These are phyloP conservation scores for Eristalinus aeneus DNA, from an alignment of 2,888 invertebrate species.

Conservation along the genomic window DNA sequence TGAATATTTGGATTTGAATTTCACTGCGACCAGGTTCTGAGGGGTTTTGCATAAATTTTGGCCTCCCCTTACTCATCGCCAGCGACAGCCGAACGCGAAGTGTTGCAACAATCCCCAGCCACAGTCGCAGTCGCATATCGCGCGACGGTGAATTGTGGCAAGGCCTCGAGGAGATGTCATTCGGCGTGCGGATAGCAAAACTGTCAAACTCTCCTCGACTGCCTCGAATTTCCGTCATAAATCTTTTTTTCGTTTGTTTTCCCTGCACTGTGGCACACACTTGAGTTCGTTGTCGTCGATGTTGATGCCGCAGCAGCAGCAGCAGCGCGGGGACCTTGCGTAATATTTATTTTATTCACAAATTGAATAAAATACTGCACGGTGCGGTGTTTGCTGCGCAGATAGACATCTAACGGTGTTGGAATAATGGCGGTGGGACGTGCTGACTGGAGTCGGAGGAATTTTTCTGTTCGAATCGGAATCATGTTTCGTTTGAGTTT, in stretches of 20 bases:
- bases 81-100: not conserved
- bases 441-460: not conserved
- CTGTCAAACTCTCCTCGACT: slow-evolving; percentile 48
- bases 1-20: slow-evolving; percentile 56
- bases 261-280: not conserved
- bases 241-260: slow-evolving; percentile 32
- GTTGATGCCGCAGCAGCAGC: not conserved
- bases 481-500: slow-evolving; percentile 62
- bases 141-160: slow-evolving; percentile 7
- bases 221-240: slow-evolving; percentile 45
- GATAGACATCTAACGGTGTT: slow-evolving; percentile 38
- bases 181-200: slow-evolving; percentile 57
- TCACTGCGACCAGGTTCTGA: slow-evolving; percentile 34
- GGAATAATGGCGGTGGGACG: slow-evolving; percentile 7
- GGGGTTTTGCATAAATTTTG: slow-evolving; percentile 3
- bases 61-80: not conserved
- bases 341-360: slow-evolving; percentile 66
- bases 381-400: slow-evolving; percentile 25
- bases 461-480: slow-evolving; percentile 34
- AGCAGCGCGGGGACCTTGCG: slow-evolving; percentile 50
- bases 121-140: slow-evolving; percentile 30
- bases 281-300: not conserved
- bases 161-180: slow-evolving; percentile 55
- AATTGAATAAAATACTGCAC: slow-evolving; percentile 64
- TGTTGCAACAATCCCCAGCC: slow-evolving; percentile 21